phyloP scores from a whole-genome alignment of 2,113 vertebrate genomes.

The Mesoclemmys tuberculata region DNA sequence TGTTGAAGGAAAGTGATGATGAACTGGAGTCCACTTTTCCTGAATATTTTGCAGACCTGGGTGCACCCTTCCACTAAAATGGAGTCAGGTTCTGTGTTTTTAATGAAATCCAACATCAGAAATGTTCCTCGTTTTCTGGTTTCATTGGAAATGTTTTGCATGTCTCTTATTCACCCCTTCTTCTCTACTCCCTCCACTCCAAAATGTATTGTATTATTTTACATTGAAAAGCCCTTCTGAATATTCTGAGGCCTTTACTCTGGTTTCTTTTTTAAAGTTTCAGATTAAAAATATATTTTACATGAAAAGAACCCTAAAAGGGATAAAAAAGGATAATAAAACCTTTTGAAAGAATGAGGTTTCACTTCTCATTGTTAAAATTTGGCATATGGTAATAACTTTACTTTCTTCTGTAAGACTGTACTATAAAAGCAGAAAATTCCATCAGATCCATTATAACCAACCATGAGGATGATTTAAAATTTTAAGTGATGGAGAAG shows the following conservation, averaged over 20 bases:
- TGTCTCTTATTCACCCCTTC: not conserved
- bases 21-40: not conserved
- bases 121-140: not conserved
- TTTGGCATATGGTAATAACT: not conserved
- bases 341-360: not conserved
- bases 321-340: not conserved
- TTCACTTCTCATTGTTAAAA: not conserved
- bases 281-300: not conserved
- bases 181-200: rapidly evolving
- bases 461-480: not conserved
- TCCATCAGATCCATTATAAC: not conserved
- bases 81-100: not conserved
- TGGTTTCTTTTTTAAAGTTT: no score
- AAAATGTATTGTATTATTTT: not conserved
- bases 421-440: not conserved
- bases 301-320: not conserved
- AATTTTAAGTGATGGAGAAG: not conserved
- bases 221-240: not conserved
- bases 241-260: not conserved
- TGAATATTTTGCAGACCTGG: not conserved
- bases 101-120: not conserved
- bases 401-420: not conserved
- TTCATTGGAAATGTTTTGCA: not conserved
- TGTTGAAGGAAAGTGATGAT: not conserved
- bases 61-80: not conserved